Conservation (phyloP, 2,888 invertebrate genomes). For the Drosophila affinis region DNA sequence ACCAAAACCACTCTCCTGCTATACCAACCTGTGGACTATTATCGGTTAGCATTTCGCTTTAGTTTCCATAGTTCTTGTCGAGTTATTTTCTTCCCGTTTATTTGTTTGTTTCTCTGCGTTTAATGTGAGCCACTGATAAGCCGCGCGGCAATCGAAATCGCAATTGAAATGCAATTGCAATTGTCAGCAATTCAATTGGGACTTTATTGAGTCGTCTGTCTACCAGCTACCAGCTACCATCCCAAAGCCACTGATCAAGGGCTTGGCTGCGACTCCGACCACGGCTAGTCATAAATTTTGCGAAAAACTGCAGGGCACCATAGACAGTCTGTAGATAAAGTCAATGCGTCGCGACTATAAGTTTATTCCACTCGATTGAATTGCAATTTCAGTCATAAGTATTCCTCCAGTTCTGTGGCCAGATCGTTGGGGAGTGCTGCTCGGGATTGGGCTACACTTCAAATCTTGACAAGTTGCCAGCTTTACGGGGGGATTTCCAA, state of each 20-base stretch:
- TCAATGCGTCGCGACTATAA: conserved; percentile 47
- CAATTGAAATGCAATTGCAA: conserved; percentile 51
- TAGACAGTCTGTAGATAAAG: conserved; percentile 39
- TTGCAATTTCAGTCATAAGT: conserved; percentile 54
- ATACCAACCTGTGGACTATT: conserved; percentile 4
- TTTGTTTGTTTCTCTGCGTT: conserved; percentile 10
- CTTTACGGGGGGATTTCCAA: neutral
- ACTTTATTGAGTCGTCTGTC: conserved; percentile 50
- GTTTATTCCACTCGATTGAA: conserved; percentile 78
- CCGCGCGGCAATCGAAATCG: conserved; percentile 19
- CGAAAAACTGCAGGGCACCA: conserved; percentile 1
- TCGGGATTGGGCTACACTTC: neutral
- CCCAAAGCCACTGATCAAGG: neutral
- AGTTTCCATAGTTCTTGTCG: neutral
- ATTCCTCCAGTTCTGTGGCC: conserved; percentile 2
- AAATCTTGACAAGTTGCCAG: neutral
- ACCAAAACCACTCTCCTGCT: neutral
- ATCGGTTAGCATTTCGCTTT: neutral
- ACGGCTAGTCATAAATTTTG: conserved; percentile 39
- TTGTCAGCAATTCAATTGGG: conserved; percentile 64
- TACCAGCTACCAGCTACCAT: neutral
- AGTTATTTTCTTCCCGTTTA: conserved; percentile 2
- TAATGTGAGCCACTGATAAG: conserved; percentile 41
- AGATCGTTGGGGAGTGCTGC: neutral
- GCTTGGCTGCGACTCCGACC: neutral